Evolutionary conservation across 35 echinoderm and acorn worm genomes (phyloP).

Genomic region (Stichopus chloronotus): DNA sequence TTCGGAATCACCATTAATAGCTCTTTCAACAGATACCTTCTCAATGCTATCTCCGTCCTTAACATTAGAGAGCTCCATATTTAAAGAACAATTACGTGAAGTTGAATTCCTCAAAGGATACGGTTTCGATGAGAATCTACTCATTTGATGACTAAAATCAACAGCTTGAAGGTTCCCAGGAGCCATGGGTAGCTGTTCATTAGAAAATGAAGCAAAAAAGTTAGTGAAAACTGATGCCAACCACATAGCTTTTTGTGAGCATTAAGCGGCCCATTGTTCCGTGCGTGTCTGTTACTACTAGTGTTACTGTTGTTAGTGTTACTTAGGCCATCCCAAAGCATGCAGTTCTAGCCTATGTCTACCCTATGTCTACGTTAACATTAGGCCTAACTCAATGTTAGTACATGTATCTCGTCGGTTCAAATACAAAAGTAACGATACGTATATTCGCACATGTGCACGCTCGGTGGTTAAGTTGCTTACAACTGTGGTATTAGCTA

Average conservation of each 20-base stretch:
- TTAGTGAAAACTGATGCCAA: constrained; percentile 6
- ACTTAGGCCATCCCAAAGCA: too few species aligned
- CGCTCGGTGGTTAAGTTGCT: too few species aligned
- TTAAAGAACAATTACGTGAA: constrained; percentile 46
- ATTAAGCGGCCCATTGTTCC: constrained; percentile 33
- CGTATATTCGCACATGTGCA: too few species aligned
- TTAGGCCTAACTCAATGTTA: too few species aligned
- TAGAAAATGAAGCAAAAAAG: constrained; percentile 34
- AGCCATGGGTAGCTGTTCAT: constrained; percentile 54
- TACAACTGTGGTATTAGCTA: too few species aligned
- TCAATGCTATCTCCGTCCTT: constrained; percentile 30
- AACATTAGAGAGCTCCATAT: constrained; percentile 26
- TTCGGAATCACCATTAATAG: constrained; percentile 50
- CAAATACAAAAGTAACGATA: too few species aligned
- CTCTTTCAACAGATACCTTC: background rate
- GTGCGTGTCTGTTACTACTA: background rate
- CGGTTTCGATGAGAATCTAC: constrained; percentile 23
- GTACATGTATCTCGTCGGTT: too few species aligned
- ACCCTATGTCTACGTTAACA: too few species aligned
- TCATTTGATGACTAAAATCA: constrained; percentile 45
- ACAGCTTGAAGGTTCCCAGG: constrained; percentile 45
- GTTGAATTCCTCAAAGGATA: constrained; percentile 52
- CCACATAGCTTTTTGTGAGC: background rate
- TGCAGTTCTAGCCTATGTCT: too few species aligned
- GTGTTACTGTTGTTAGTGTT: too few species aligned